Evolutionary conservation across 2,888 invertebrate species (phyloP).

Genomic region (Trachelus tabidus): DNA sequence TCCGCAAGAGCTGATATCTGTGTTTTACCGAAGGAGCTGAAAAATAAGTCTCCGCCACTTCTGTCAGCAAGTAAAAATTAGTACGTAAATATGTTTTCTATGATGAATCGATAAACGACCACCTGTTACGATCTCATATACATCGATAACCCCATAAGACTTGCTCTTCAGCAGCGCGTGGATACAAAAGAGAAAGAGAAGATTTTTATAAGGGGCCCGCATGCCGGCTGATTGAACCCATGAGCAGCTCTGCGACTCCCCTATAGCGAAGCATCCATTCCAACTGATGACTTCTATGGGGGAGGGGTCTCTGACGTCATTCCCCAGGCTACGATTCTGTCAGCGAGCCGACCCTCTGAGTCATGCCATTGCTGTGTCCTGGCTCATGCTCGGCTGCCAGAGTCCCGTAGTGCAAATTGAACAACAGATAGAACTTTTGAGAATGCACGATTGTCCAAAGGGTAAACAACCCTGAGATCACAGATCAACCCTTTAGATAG

Average conservation of each 20-base stretch:
- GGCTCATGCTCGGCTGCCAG: background rate
- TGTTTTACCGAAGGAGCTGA: background rate
- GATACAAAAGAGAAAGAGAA: background rate
- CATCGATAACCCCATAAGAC: background rate
- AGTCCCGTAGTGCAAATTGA: background rate
- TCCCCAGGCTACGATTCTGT: constrained; percentile 39
- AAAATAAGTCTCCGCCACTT: background rate
- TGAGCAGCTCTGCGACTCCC: constrained; percentile 37
- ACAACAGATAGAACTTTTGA: background rate
- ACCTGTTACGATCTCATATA: background rate
- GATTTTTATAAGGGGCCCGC: constrained; percentile 42
- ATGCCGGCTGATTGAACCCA: constrained; percentile 46
- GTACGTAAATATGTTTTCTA: background rate
- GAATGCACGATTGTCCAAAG: background rate
- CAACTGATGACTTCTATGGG: constrained; percentile 54
- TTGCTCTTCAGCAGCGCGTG: background rate
- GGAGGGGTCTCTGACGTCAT: constrained; percentile 60
- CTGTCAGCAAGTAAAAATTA: background rate
- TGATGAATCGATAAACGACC: background rate
- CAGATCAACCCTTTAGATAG: background rate
- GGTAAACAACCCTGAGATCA: background rate
- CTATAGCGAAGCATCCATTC: constrained; percentile 40
- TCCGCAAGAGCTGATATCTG: background rate
- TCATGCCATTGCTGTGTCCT: constrained; percentile 46
- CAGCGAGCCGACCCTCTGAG: constrained; percentile 61